Conservation (phyloP, 2,888 invertebrate genomes). For the Aradus depressus region DNA sequence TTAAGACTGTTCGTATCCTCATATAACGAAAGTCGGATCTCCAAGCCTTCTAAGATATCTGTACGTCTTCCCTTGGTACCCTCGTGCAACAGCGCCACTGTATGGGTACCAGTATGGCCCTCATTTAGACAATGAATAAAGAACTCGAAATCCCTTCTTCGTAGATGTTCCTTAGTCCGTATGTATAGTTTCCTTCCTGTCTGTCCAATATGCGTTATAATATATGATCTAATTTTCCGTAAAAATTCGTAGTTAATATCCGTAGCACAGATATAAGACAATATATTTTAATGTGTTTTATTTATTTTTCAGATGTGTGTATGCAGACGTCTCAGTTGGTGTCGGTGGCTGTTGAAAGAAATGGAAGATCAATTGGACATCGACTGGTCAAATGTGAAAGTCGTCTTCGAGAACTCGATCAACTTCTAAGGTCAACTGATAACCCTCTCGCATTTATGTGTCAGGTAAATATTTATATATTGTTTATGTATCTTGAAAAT, state of each 20-base stretch:
- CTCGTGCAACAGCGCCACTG: too few species aligned
- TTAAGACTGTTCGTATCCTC: too few species aligned
- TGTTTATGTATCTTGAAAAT: not conserved
- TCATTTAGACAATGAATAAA: too few species aligned
- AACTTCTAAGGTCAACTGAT: conserved; percentile 62
- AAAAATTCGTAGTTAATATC: not conserved
- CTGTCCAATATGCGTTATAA: too few species aligned
- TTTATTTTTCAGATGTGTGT: conserved; percentile 49
- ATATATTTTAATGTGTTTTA: not conserved
- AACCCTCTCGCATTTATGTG: conserved; percentile 82
- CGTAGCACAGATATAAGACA: not conserved
- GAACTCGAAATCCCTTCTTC: too few species aligned
- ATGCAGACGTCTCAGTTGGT: conserved; percentile 73
- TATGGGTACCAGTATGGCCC: too few species aligned
- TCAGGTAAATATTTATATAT: conserved; percentile 45
- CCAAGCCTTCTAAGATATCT: too few species aligned
- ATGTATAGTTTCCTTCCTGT: too few species aligned
- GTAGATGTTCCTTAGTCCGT: too few species aligned
- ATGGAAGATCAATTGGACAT: conserved; percentile 65
- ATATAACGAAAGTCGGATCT: too few species aligned
- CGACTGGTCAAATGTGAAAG: conserved; percentile 84
- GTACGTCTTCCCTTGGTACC: too few species aligned
- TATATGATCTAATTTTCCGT: not conserved
- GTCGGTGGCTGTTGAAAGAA: conserved; percentile 68
- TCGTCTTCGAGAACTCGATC: conserved; percentile 67